Evolutionary conservation across 1,140 invertebrate species (phyloP), one percentile per base, ranked within the genome.

Genomic region (Chymomyza costata): DNA sequence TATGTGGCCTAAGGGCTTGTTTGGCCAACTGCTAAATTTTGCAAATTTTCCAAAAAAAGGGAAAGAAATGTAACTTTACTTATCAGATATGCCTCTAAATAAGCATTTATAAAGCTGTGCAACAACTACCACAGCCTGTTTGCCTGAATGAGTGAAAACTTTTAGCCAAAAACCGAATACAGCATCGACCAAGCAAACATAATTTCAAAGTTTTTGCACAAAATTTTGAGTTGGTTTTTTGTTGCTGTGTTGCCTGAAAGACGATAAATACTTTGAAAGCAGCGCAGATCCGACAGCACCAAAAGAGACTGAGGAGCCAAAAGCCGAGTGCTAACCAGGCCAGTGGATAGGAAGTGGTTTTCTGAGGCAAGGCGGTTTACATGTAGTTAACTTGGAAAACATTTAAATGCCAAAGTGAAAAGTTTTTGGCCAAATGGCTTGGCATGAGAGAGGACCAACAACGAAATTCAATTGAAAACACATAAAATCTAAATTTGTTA

Each of bases 161-260:
- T 47, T 61, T 38, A 71, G 71, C 62, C 10, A 34, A 38, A 34
- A 38, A 25, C 52, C 31, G 34, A 11, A 15, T 17, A 14, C 32
- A 32, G 62, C 68, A 59, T n/a, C n/a, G 55, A 59, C 47, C 37
- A 78, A 53, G 62, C 71, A 80, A 78, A 76, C 66, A 76, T 80
- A 76, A 78, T 78, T 78, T 54, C 47, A 61, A 78, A 78, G 73
- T 78, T 78, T 78, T 57, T 56, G 48, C 34, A 48, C 62, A 57
- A 78, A 78, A 80, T 80, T 55, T 59, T 80, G 73, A 80, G 71
- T 78, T 73, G 67, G 71, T 80, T 78, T 67, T 78, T 78, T 80
- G n/a, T n/a, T n/a, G n/a, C n/a, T n/a, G n/a, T n/a, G n/a, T n/a
- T 78, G 73, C 62, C 66, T 80, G 71, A 71, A 71, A 78, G 80